phyloP scores from a whole-genome alignment of 2,888 invertebrate genomes.

The Cheilosia vernalis region DNA sequence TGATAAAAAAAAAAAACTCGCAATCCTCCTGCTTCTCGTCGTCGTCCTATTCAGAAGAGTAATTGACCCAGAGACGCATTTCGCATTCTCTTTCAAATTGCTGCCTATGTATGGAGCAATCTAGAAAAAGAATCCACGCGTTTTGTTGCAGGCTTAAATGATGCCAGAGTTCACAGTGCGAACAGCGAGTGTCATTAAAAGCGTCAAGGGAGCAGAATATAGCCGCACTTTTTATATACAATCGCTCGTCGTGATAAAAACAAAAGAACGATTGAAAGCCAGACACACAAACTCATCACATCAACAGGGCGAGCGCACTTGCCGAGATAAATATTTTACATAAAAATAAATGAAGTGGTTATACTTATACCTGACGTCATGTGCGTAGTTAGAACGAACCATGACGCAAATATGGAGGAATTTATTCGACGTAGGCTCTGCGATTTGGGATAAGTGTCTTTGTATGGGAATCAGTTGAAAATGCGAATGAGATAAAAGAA shows the following conservation, averaged over 20 bases:
- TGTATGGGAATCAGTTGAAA: neutral
- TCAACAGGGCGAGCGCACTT: constrained; percentile 23
- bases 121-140: constrained; percentile 17
- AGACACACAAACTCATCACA: neutral
- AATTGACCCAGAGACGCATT: constrained; percentile 73
- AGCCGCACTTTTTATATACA: constrained; percentile 17
- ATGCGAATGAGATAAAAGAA: neutral
- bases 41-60: constrained; percentile 37
- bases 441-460: constrained; percentile 1
- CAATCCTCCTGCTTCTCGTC: neutral
- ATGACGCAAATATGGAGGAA: constrained; percentile 60
- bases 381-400: constrained; percentile 45
- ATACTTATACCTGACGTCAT: constrained; percentile 50
- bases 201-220: constrained; percentile 29
- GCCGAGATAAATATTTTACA: constrained; percentile 24
- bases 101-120: constrained; percentile 1
- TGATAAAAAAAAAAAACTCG: constrained; percentile 16
- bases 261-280: constrained; percentile 21
- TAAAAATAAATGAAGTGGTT: neutral
- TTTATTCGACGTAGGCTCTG: constrained; percentile 28
- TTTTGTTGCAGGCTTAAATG: constrained; percentile 22
- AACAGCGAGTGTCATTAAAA: constrained; percentile 33
- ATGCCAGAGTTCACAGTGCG: constrained; percentile 21
- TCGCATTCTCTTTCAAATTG: constrained; percentile 60
- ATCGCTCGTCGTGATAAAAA: constrained; percentile 8